A percentile compares a stretch with the other conserved stretches of the same genome.
Conservation (phyloP, 2,888 invertebrate genomes). For the Synanthedon vespiformis region DNA sequence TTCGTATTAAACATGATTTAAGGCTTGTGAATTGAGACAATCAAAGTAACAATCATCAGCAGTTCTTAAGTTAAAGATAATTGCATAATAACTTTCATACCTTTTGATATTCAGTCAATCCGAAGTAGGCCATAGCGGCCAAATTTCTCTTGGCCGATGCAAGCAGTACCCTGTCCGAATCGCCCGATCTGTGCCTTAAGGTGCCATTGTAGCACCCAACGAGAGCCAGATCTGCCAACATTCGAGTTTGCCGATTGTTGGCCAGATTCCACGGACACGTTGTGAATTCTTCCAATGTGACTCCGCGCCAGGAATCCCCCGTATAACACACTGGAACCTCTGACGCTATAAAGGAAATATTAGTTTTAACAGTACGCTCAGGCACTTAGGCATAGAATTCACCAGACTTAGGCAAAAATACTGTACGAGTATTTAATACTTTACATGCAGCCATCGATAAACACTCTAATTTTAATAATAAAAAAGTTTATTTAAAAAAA, state of each 20-base stretch:
- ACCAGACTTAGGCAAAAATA: no score
- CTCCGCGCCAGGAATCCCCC: slow-evolving; percentile 88
- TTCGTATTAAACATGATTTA: background rate
- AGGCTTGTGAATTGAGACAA: background rate
- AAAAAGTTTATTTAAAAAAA: no score
- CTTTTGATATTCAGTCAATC: slow-evolving; percentile 95
- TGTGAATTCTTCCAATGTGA: slow-evolving; percentile 91
- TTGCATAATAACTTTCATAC: slow-evolving; percentile 41
- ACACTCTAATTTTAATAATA: no score
- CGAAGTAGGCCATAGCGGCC: slow-evolving; percentile 96
- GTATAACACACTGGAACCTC: slow-evolving; percentile 88
- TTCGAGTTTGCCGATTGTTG: slow-evolving; percentile 95
- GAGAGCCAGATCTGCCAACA: slow-evolving; percentile 95
- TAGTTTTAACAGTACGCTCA: no score
- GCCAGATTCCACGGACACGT: slow-evolving; percentile 94
- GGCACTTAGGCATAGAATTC: no score
- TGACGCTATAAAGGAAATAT: slow-evolving; percentile 40
- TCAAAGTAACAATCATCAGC: background rate
- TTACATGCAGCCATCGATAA: no score
- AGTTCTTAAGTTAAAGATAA: background rate
- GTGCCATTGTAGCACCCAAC: slow-evolving; percentile 95
- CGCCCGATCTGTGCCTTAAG: slow-evolving; percentile 75
- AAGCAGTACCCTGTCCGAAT: slow-evolving; percentile 87
- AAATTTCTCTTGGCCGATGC: slow-evolving; percentile 96
- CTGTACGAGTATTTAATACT: no score